phyloP scores from a whole-genome alignment of 2,888 invertebrate species.

The Capitulum mitella region DNA sequence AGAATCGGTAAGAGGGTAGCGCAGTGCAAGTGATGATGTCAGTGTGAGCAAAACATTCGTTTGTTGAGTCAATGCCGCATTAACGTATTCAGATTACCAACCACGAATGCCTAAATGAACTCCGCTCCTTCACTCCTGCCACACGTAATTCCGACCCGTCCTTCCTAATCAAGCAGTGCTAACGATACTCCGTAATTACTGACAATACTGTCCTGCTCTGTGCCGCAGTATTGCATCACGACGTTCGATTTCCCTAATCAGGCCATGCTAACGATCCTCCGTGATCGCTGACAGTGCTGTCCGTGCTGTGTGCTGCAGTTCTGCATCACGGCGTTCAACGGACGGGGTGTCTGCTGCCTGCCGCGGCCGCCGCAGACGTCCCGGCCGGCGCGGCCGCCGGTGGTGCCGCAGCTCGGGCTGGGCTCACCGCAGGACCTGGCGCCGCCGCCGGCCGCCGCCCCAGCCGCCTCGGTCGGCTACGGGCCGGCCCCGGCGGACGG shows the following conservation, averaged over 20 bases:
- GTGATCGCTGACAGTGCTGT: background rate
- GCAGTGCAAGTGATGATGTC: background rate
- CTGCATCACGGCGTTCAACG: background rate
- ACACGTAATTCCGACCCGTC: too few relatives aligned
- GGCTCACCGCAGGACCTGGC: too few relatives aligned
- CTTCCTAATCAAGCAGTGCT: background rate
- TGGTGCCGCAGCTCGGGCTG: too few relatives aligned
- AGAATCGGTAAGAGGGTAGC: background rate
- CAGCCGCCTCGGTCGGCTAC: background rate
- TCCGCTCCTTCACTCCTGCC: too few relatives aligned
- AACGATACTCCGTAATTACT: background rate
- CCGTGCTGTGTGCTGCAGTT: background rate
- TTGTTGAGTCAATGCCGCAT: background rate
- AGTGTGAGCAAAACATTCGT: background rate
- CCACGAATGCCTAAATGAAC: too few relatives aligned
- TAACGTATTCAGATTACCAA: background rate
- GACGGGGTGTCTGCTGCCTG: conserved; percentile 25
- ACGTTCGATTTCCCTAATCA: background rate
- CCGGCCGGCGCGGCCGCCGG: too few relatives aligned
- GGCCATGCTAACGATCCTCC: background rate
- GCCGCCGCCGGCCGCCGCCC: background rate
- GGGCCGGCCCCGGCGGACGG: background rate
- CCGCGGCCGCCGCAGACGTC: background rate
- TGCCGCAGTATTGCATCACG: background rate
- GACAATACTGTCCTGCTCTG: background rate